Conservation (phyloP, 2,888 invertebrate genomes). For the Polydrusus tereticollis region DNA sequence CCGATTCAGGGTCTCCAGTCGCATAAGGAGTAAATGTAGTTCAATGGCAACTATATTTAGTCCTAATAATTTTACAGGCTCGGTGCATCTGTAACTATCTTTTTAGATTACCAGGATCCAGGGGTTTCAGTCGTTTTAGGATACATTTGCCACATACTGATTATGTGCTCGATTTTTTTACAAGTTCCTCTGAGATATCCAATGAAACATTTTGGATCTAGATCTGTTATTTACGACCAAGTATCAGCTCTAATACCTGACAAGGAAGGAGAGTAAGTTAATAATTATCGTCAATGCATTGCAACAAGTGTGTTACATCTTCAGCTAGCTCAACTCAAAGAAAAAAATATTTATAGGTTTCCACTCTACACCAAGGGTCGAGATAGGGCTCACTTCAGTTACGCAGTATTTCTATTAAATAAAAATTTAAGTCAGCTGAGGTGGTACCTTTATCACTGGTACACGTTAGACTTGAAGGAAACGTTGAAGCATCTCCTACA, state of each 20-base stretch:
- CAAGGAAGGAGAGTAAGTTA: constrained; percentile 74
- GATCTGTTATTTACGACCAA: constrained; percentile 85
- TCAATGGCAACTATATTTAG: too few species aligned
- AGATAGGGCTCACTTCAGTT: constrained; percentile 84
- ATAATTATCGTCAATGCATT: neutral
- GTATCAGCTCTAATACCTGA: constrained; percentile 78
- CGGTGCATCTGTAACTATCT: neutral
- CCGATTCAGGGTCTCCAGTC: too few species aligned
- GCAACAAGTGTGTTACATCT: too few species aligned
- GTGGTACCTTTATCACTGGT: constrained; percentile 80
- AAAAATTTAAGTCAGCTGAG: constrained; percentile 94
- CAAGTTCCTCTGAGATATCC: constrained; percentile 90
- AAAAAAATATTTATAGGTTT: constrained; percentile 74
- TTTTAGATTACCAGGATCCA: constrained; percentile 69
- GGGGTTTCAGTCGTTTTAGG: constrained; percentile 89
- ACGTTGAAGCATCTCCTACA: constrained; percentile 69
- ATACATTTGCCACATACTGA: constrained; percentile 85
- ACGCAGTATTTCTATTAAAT: constrained; percentile 92
- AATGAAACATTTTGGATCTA: constrained; percentile 84
- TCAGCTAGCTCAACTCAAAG: neutral
- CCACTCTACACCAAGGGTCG: constrained; percentile 86
- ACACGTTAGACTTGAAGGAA: constrained; percentile 80
- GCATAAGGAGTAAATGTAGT: too few species aligned
- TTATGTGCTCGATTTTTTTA: constrained; percentile 85
- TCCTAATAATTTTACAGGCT: neutral